These are phyloP conservation scores for Cybosia mesomella DNA, from an alignment of 2,888 invertebrate species.

Conservation along the genomic window DNA sequence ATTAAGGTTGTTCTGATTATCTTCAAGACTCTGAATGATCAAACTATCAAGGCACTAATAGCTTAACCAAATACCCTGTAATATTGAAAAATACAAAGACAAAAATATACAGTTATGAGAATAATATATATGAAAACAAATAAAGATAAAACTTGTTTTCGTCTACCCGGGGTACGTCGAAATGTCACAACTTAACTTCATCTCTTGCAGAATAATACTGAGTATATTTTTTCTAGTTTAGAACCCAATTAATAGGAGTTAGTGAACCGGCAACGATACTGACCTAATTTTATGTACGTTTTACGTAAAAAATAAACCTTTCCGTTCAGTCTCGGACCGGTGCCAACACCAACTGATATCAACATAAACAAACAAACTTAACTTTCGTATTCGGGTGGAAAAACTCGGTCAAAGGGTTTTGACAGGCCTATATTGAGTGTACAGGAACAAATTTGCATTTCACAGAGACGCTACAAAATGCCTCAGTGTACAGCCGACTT, in stretches of 20 bases:
- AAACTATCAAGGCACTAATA: background rate
- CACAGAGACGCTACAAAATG: constrained; percentile 80
- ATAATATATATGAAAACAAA: background rate
- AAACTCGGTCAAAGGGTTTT: constrained; percentile 73
- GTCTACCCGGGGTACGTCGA: constrained; percentile 2
- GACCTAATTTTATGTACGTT: constrained; percentile 34
- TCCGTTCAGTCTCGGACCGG: constrained; percentile 29
- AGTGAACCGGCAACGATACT: constrained; percentile 33
- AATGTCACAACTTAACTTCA: constrained; percentile 10
- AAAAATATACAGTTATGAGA: background rate
- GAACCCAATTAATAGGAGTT: constrained; percentile 16
- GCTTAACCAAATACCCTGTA: background rate
- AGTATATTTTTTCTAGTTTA: constrained; percentile 17
- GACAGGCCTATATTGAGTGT: constrained; percentile 80
- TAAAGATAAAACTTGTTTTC: background rate
- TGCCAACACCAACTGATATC: constrained; percentile 51
- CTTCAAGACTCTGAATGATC: too few species aligned
- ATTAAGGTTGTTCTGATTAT: background rate
- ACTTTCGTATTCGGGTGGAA: constrained; percentile 69
- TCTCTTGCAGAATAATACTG: constrained; percentile 1
- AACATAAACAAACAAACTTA: constrained; percentile 74
- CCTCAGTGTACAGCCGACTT: constrained; percentile 69
- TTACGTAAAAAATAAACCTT: constrained; percentile 36
- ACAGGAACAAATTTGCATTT: constrained; percentile 82
- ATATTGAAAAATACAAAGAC: background rate